Evolutionary conservation across 2,797 vertebrate genomes (phyloP).

Genomic region (Pyrocephalus nanus): DNA sequence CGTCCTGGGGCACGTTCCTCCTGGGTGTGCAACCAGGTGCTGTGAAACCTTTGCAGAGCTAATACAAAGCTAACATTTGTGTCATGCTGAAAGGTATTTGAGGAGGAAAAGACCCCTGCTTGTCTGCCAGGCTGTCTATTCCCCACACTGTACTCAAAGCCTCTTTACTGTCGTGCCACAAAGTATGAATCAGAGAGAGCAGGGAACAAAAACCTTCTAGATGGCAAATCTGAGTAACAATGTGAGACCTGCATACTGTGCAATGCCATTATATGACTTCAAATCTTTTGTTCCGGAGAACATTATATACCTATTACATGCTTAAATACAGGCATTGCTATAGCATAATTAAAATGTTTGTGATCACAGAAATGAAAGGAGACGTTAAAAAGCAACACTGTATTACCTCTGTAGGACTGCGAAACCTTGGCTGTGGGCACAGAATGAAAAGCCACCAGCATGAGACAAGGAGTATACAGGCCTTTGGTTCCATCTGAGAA

Average conservation of each 20-base stretch:
- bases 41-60: neutral
- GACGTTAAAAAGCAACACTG: slow-evolving; percentile 23
- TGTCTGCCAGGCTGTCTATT: slow-evolving; percentile 19
- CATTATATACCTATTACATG: slow-evolving; percentile 56
- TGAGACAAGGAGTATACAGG: neutral
- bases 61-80: neutral
- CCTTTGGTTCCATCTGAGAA: slow-evolving; percentile 2
- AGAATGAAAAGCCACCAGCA: slow-evolving; percentile 29
- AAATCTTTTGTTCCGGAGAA: slow-evolving; percentile 45
- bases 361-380: slow-evolving; percentile 51
- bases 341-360: slow-evolving; percentile 57
- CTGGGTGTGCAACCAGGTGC: neutral
- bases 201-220: slow-evolving; percentile 20
- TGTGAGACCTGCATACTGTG: slow-evolving; percentile 10
- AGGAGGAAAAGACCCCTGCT: slow-evolving; percentile 29
- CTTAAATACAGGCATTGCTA: slow-evolving; percentile 40
- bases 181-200: neutral
- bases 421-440: neutral
- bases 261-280: slow-evolving; percentile 19
- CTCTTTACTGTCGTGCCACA: neutral
- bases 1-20: neutral
- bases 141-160: slow-evolving; percentile 10
- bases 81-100: neutral
- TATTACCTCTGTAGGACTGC: slow-evolving; percentile 2
- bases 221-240: slow-evolving; percentile 17